Conservation (phyloP, 2,888 invertebrate species). For the Girardia tigrina region DNA sequence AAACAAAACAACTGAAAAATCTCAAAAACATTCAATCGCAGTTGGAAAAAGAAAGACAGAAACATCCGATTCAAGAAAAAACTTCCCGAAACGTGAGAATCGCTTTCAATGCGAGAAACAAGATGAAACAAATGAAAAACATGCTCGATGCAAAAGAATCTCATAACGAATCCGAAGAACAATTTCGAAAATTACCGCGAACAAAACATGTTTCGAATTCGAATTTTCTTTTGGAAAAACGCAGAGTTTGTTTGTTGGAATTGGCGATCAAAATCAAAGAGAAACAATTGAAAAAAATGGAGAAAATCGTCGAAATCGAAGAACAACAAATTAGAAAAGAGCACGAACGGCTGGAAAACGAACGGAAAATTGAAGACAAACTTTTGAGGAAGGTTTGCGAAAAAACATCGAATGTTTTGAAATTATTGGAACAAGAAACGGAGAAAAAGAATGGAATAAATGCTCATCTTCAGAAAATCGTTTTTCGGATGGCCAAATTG, state of each 20-base stretch:
- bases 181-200: neutral
- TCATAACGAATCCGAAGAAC: neutral
- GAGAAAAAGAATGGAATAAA: neutral
- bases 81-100: neutral
- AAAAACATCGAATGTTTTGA: neutral
- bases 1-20: neutral
- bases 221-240: neutral
- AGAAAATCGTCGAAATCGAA: slow-evolving; percentile 2
- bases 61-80: neutral
- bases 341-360: neutral
- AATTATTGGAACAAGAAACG: neutral
- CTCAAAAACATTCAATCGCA: neutral
- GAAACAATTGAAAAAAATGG: neutral
- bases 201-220: neutral
- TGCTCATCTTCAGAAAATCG: neutral
- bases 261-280: neutral
- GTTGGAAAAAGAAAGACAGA: neutral
- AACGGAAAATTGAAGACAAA: neutral
- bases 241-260: neutral
- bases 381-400: neutral
- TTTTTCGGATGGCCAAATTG: neutral
- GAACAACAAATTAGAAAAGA: neutral
- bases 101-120: neutral
- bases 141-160: neutral
- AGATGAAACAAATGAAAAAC: neutral